phyloP scores from a whole-genome alignment of 1,140 invertebrate genomes.

The Philopotamus ludificatus region DNA sequence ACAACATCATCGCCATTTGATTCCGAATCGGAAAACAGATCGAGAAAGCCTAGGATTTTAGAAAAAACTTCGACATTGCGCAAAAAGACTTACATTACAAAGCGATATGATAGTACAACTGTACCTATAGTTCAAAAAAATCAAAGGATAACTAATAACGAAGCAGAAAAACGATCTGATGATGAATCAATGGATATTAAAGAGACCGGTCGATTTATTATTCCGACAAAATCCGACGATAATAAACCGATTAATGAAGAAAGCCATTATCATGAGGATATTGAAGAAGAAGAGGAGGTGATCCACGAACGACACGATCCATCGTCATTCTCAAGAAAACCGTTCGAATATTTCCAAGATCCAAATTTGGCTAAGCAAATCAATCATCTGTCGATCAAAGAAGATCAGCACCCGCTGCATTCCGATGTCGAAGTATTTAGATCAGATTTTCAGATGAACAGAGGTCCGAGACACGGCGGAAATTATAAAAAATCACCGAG shows the following conservation, averaged over 20 bases:
- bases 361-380: slow-evolving; percentile 51
- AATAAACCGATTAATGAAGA: slow-evolving; percentile 38
- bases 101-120: slow-evolving; percentile 29
- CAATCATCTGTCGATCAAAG: slow-evolving; percentile 45
- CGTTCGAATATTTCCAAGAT: slow-evolving; percentile 50
- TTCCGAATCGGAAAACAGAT: slow-evolving; percentile 8
- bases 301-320: slow-evolving; percentile 46
- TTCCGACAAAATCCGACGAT: background rate
- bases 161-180: background rate
- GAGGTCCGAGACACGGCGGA: slow-evolving; percentile 50
- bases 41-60: slow-evolving; percentile 39
- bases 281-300: slow-evolving; percentile 51
- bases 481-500: slow-evolving; percentile 47
- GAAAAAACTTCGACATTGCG: slow-evolving; percentile 41
- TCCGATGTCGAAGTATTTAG: slow-evolving; percentile 52
- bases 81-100: slow-evolving; percentile 40
- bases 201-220: slow-evolving; percentile 9
- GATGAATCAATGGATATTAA: slow-evolving; percentile 23
- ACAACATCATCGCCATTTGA: background rate
- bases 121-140: background rate
- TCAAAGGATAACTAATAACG: background rate
- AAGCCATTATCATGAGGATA: slow-evolving; percentile 36
- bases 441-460: slow-evolving; percentile 45
- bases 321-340: slow-evolving; percentile 43
- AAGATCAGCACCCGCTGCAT: slow-evolving; percentile 24